These are phyloP conservation scores for Pterophyllum scalare DNA, from an alignment of 2,113 vertebrate genomes.

Conservation along the genomic window DNA sequence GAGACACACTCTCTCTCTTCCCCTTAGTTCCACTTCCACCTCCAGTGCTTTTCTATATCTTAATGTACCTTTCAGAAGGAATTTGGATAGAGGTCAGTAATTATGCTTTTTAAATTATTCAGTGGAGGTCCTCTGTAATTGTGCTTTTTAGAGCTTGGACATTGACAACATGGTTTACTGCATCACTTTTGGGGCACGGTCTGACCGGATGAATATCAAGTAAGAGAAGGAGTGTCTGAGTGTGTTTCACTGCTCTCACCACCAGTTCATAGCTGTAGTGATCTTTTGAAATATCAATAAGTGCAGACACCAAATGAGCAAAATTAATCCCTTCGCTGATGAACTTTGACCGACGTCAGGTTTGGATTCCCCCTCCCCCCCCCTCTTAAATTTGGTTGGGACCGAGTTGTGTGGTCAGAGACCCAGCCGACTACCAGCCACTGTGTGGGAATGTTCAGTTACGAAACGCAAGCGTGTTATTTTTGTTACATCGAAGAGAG, in stretches of 20 bases:
- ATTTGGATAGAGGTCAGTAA: slow-evolving; percentile 86
- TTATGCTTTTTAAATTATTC: slow-evolving; percentile 88
- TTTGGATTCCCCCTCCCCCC: slow-evolving; percentile 21
- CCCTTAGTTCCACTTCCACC: slow-evolving; percentile 75
- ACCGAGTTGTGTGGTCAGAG: slow-evolving; percentile 83
- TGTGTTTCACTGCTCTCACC: slow-evolving; percentile 44
- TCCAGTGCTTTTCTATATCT: slow-evolving; percentile 81
- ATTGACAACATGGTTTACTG: slow-evolving; percentile 79
- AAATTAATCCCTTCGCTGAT: slow-evolving; percentile 38
- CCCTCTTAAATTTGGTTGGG: slow-evolving; percentile 80
- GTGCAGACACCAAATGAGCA: slow-evolving; percentile 17
- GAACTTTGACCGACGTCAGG: slow-evolving; percentile 30
- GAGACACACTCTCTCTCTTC: slow-evolving; percentile 68
- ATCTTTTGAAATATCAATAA: background rate
- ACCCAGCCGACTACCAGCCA: slow-evolving; percentile 84
- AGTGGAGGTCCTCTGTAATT: slow-evolving; percentile 83
- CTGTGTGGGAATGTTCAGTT: slow-evolving; percentile 98
- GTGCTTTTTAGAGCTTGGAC: slow-evolving; percentile 86
- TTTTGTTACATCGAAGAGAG: slow-evolving; percentile 84
- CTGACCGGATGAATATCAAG: slow-evolving; percentile 66
- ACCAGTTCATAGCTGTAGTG: background rate
- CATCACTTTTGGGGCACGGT: slow-evolving; percentile 61
- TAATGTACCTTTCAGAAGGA: slow-evolving; percentile 87
- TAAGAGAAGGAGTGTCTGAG: slow-evolving; percentile 36
- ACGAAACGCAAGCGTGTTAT: slow-evolving; percentile 95